Conservation (phyloP, 2,113 vertebrate genomes). For the human (Homo sapiens) region GRCh38 chr22:43068501-43069000, state of each 20-base stretch:
- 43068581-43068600: conserved; percentile 93
- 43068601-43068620: accelerated
- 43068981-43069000: neutral
- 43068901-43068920: neutral
- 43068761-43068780: accelerated
- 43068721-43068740: neutral
- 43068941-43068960: neutral
- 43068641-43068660: accelerated
- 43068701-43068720: accelerated
- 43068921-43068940: neutral
- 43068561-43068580: conserved; percentile 98
- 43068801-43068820: accelerated
- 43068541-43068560: conserved; percentile 98
- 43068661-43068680: accelerated
- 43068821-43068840: too few species aligned
- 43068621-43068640: accelerated
- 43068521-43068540: conserved; percentile 98
- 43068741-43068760: neutral
- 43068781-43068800: neutral
- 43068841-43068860: neutral
- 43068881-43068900: neutral
- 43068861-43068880: neutral
- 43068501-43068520: conserved; percentile 99
- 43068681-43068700: too few species aligned
- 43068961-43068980: accelerated